Conservation (phyloP, 2,113 vertebrate genomes). For the Barbus barbus region DNA sequence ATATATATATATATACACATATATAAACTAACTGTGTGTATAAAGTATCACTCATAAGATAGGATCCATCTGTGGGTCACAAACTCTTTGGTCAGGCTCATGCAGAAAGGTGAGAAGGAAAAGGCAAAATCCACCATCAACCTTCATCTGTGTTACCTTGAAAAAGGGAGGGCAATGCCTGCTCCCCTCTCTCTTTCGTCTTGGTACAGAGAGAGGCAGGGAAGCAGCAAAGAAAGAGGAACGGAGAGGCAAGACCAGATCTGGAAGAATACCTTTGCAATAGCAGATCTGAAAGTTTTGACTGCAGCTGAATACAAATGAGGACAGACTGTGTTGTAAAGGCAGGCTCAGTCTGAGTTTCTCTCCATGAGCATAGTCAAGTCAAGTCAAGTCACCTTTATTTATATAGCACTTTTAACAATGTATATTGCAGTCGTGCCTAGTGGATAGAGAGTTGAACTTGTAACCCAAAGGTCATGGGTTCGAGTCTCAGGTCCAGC, state of each 20-base stretch:
- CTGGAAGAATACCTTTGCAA: slow-evolving; percentile 43
- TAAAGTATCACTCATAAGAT: not conserved
- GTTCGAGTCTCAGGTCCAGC: too few species aligned
- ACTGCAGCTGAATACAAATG: slow-evolving; percentile 63
- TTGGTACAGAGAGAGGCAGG: slow-evolving; percentile 25
- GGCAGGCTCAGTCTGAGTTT: slow-evolving; percentile 9
- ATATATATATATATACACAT: too few species aligned
- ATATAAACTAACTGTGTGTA: not conserved
- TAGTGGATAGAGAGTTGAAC: too few species aligned
- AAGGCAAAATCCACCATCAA: not conserved
- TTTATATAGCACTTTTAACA: too few species aligned
- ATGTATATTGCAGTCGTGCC: too few species aligned
- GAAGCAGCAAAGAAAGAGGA: slow-evolving; percentile 21
- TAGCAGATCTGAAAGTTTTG: slow-evolving; percentile 56
- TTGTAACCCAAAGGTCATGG: too few species aligned
- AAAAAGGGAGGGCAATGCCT: not conserved
- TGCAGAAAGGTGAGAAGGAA: not conserved
- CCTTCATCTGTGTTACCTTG: slow-evolving; percentile 8
- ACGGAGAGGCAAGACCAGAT: slow-evolving; percentile 10
- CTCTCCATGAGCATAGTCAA: too few species aligned
- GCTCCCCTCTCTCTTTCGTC: not conserved
- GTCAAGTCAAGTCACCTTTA: too few species aligned
- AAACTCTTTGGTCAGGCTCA: not conserved
- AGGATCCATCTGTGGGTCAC: not conserved
- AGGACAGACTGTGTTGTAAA: slow-evolving; percentile 43